phyloP scores from a whole-genome alignment of 1,140 invertebrate species.

The Grapholita molesta region DNA sequence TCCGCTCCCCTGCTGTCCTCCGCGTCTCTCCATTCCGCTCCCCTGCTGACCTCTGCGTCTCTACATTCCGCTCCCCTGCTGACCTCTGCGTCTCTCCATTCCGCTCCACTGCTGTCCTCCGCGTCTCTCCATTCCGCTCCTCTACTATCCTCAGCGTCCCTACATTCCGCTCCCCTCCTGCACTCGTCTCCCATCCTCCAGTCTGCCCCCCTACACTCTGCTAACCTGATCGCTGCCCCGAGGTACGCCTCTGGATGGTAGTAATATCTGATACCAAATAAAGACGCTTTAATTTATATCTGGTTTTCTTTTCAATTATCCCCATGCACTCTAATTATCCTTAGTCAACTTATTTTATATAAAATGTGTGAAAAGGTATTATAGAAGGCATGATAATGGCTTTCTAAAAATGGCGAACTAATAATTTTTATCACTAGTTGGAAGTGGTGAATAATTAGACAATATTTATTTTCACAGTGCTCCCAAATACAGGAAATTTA shows the following conservation, averaged over 20 bases:
- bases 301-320: background rate
- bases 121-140: background rate
- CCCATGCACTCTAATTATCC: no score
- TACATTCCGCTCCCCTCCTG: background rate
- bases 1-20: background rate
- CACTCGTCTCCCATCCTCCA: background rate
- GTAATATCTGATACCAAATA: slow-evolving; percentile 6
- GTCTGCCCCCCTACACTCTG: background rate
- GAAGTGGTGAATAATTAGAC: no score
- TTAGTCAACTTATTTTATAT: no score
- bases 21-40: background rate
- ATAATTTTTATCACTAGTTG: no score
- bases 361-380: no score
- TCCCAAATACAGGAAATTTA: no score
- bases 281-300: background rate
- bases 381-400: no score
- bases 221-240: background rate
- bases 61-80: background rate
- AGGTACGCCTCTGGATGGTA: slow-evolving; percentile 23
- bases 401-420: no score
- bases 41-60: background rate
- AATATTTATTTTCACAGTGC: no score
- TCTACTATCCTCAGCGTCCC: background rate
- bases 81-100: background rate
- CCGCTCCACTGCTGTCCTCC: background rate